phyloP scores from a whole-genome alignment of 2,888 invertebrate species.

The Smittia sp. region DNA sequence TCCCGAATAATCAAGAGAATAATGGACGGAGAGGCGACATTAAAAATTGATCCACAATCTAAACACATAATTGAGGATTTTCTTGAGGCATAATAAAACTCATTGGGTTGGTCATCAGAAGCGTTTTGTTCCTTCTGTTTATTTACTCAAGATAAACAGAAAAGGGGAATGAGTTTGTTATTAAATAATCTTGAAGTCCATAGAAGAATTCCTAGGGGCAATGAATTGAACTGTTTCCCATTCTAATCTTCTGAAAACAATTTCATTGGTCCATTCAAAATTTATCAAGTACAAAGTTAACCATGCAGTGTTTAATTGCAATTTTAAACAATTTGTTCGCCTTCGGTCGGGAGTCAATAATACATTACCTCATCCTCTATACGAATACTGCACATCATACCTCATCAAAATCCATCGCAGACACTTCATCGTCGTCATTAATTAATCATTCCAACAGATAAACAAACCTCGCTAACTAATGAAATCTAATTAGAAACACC shows the following conservation, averaged over 20 bases:
- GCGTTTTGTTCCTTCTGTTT: background rate
- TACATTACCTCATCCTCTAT: too few relatives aligned
- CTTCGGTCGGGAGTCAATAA: too few relatives aligned
- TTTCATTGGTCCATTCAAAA: background rate
- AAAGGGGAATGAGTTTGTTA: background rate
- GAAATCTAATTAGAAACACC: slow-evolving; percentile 23
- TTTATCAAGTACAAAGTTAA: too few relatives aligned
- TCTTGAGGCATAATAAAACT: slow-evolving; percentile 14
- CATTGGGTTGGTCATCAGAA: slow-evolving; percentile 17
- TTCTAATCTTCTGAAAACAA: background rate
- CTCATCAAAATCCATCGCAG: background rate
- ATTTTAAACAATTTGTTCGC: too few relatives aligned
- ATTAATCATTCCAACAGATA: slow-evolving; percentile 26
- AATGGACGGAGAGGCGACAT: background rate
- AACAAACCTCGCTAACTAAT: background rate
- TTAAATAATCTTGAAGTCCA: background rate
- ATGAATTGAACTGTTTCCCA: background rate
- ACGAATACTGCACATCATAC: too few relatives aligned
- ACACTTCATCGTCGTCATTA: background rate
- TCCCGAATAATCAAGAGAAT: slow-evolving; percentile 9
- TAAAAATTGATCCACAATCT: slow-evolving; percentile 36
- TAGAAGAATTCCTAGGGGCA: background rate
- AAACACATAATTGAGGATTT: slow-evolving; percentile 26
- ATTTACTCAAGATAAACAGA: too few relatives aligned
- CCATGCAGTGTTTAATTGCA: too few relatives aligned